Percentiles rank a stretch among this genome's conserved stretches.
phyloP scores from a whole-genome alignment of 2,113 vertebrate genomes.

The Mohoua ochrocephala region DNA sequence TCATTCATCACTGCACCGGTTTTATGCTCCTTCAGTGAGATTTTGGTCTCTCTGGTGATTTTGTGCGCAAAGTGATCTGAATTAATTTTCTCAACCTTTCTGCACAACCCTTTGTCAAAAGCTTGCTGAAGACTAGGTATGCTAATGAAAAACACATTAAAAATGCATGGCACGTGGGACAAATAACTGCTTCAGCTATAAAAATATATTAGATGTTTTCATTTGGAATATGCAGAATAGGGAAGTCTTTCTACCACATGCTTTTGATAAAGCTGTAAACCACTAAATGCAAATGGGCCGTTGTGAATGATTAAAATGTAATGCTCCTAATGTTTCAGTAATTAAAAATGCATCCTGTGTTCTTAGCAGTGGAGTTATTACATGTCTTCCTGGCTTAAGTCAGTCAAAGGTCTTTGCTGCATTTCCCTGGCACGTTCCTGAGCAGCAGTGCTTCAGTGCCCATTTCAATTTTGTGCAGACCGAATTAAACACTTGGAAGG shows the following conservation, averaged over 20 bases:
- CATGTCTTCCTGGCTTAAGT: not conserved
- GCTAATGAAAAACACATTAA: not conserved
- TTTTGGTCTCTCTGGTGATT: not conserved
- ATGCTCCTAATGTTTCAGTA: slow-evolving; percentile 23
- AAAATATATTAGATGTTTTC: not conserved
- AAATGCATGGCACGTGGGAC: not conserved
- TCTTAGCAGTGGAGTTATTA: not conserved
- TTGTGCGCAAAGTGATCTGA: not conserved
- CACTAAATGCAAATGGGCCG: not conserved
- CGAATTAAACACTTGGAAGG: not conserved
- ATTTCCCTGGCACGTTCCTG: not conserved
- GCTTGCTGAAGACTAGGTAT: not conserved
- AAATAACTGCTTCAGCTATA: not conserved
- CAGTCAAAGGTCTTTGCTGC: not conserved
- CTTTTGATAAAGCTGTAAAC: not conserved
- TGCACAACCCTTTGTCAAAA: not conserved
- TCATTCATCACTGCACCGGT: not conserved
- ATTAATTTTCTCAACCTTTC: not conserved
- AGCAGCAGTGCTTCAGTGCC: not conserved
- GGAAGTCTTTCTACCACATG: not conserved
- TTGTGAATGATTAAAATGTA: not conserved
- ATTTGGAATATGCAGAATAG: not conserved
- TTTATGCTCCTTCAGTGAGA: not conserved
- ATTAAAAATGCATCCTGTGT: slow-evolving; percentile 22
- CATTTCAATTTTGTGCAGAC: not conserved